These are phyloP conservation scores for Archegozetes longisetosus DNA, from an alignment of 1,140 invertebrate genomes.

Conservation along the genomic window DNA sequence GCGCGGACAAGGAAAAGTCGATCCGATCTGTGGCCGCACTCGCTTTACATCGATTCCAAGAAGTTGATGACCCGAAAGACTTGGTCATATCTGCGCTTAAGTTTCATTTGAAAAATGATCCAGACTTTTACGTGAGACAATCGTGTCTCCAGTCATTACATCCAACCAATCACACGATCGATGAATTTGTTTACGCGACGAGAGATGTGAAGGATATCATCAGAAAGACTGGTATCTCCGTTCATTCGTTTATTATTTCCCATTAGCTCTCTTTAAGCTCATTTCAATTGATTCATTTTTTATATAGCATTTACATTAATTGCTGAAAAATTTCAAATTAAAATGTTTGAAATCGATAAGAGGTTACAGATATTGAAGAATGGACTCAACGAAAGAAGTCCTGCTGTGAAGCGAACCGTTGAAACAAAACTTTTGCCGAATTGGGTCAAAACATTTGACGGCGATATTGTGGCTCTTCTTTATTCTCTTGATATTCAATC, in stretches of 20 bases:
- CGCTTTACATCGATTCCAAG: conserved; percentile 3
- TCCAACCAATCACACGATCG: background rate
- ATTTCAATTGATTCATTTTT: background rate
- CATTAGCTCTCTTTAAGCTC: too few relatives aligned
- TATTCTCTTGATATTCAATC: background rate
- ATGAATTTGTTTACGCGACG: background rate
- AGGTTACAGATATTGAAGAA: background rate
- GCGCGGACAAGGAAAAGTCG: background rate
- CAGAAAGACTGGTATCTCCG: background rate
- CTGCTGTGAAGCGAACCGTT: background rate
- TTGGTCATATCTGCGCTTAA: background rate
- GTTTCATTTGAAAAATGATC: background rate
- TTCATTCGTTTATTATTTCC: too few relatives aligned
- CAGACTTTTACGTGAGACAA: conserved; percentile 2
- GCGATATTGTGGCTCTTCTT: conserved; percentile 1
- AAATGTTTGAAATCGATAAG: background rate
- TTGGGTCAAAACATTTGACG: conserved; percentile 2
- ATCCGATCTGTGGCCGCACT: background rate
- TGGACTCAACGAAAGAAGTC: conserved; percentile 3
- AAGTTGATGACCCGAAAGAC: background rate
- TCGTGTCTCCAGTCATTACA: background rate
- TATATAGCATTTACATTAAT: conserved; percentile 1
- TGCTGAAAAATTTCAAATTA: background rate
- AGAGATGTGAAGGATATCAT: conserved; percentile 10
- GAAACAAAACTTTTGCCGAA: background rate